Evolutionary conservation across 2,797 vertebrate species (phyloP), one percentile per base, ranked within the genome.

Genomic region (Clarias pachynema): DNA sequence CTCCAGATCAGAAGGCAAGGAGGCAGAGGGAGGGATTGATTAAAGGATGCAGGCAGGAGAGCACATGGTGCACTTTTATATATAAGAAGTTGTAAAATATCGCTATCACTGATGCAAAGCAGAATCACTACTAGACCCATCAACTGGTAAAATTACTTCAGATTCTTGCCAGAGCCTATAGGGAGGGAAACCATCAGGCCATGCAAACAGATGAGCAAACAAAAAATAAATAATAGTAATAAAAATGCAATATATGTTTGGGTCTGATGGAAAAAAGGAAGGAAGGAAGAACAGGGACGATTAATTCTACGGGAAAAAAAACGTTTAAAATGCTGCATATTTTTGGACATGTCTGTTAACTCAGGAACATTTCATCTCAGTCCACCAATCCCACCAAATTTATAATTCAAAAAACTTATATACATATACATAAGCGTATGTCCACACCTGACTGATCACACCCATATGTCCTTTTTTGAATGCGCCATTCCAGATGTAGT

Each of bases 21-120:
- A 72, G 88, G 89, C 87, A 90, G 89, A 87, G 81, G 69, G 79
- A 75, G 77, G 56, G 34, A 75, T 73, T 24, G 77, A 70, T 31
- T 89, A 89, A 86, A 68, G 86, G 92, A 92, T 12, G 12, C 31
- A 59, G 20, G 18, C 29, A 56, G 18, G 49, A 20, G 73, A 75
- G 74, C 40, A 34, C 74, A 29, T 29, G 49, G 12, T 60, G 20
- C 20, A 20, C 57, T 78, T 60, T 78, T 37, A 14, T 53, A 53
- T 53, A 3, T 53, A 14, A 53, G 5, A 31, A 37, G 57, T 60
- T 78, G 14, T 10, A 37, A 31, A 37, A 78, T 60, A 60, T 24
- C 59, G 12, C 10, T 24, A 37, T 60, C 56, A 22, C 75, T 3
- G 56, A 78, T 37, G 57, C 12, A 16, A 60, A 37, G 22, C 57